These are phyloP conservation scores for Taphrorychus bicolor DNA, from an alignment of 2,888 invertebrate species.

Conservation along the genomic window DNA sequence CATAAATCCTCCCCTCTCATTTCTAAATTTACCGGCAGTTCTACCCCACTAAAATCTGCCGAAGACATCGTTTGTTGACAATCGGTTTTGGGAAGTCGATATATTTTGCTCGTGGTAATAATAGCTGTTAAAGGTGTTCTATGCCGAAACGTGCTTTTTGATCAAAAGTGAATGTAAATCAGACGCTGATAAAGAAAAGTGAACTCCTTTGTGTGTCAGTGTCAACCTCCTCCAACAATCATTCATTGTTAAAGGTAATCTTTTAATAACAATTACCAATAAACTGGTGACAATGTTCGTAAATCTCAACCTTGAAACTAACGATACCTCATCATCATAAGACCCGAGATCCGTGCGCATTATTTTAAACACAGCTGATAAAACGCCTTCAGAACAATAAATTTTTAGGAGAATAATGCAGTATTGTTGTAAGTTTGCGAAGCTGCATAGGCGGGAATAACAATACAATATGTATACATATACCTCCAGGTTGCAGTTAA, in stretches of 20 bases:
- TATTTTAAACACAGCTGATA: background rate
- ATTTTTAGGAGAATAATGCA: background rate
- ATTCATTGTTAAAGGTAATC: background rate
- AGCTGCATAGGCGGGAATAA: background rate
- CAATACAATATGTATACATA: background rate
- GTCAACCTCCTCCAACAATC: background rate
- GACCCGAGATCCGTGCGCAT: background rate
- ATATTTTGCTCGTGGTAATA: background rate
- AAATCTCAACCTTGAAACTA: background rate
- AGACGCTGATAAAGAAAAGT: too few species aligned
- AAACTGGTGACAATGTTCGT: background rate
- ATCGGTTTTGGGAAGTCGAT: background rate
- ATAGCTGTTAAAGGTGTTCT: background rate
- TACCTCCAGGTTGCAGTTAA: background rate
- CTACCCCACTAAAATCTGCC: background rate
- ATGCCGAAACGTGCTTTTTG: too few species aligned
- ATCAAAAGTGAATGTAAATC: too few species aligned
- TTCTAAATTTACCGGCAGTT: background rate
- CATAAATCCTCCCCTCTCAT: background rate
- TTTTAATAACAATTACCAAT: background rate
- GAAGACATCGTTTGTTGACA: background rate
- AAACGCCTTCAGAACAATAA: background rate
- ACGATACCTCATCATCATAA: background rate
- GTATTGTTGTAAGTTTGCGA: background rate
- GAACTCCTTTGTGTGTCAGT: background rate